phyloP scores from a whole-genome alignment of 2,888 invertebrate species.

The Meandrusa payeni region DNA sequence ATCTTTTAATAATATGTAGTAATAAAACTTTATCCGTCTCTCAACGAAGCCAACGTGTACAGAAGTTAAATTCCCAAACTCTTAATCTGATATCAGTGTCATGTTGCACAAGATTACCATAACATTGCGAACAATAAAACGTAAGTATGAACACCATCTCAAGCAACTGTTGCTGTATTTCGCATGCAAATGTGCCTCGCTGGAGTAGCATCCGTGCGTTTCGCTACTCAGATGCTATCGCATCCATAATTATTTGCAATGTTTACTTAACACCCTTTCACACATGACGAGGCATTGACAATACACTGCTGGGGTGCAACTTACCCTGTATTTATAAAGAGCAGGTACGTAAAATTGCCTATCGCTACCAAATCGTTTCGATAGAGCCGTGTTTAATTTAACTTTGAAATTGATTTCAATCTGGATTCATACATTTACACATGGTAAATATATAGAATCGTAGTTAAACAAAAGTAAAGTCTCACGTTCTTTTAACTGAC shows the following conservation, averaged over 20 bases:
- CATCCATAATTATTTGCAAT: conserved; percentile 80
- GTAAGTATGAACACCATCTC: conserved; percentile 59
- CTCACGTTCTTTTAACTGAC: no score
- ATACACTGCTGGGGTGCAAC: conserved; percentile 47
- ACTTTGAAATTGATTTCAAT: no score
- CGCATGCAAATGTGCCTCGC: conserved; percentile 71
- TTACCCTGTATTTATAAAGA: conserved; percentile 35
- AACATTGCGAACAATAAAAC: conserved; percentile 65
- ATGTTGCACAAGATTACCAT: conserved; percentile 72
- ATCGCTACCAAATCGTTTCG: conserved; percentile 12
- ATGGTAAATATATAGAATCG: no score
- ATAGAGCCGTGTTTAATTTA: no score
- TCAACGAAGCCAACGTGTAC: conserved; percentile 20
- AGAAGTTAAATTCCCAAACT: conserved; percentile 51
- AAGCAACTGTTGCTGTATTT: conserved; percentile 53
- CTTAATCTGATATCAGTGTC: conserved; percentile 78
- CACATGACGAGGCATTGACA: conserved; percentile 75
- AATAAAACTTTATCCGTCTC: neutral
- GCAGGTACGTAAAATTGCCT: conserved; percentile 20
- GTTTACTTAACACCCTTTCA: conserved; percentile 82
- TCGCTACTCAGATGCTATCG: conserved; percentile 66
- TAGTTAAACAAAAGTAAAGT: no score
- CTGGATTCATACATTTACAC: no score
- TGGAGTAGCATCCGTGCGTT: conserved; percentile 55
- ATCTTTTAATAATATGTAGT: no score